Base-by-base conservation (phyloP, 2,797 vertebrate genomes). In the Salarias fasciatus region DNA sequence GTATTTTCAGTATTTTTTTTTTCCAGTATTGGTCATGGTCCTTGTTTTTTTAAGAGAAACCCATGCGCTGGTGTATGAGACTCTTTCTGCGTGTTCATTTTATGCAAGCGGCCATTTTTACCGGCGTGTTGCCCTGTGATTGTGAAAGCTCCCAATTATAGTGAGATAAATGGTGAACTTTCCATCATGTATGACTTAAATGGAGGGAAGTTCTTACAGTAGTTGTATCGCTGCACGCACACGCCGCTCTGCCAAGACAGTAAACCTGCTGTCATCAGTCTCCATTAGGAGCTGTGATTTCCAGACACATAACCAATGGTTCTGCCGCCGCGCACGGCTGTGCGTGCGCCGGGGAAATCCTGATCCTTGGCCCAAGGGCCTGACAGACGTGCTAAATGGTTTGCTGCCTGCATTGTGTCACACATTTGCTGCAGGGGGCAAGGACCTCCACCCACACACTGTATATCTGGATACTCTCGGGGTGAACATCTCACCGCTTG, bases 281-380 rank as follows among this genome's bases (percentile, higher is more conserved):
- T 53, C 63, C 55, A 65, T 38, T 44, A 65, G 65, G 31, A 24
- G 12, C 64, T 45, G 0, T 43, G 51, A 58, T 54, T 79, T 30
- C 7, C 38, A 28, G 29, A 37, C 24, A 1, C 46, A 65, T 77
- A 69, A 72, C 53, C 15, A 61, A 80, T 77, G 64, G 60, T 41
- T 56, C 30, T 45, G n/a, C 42, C 53, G 41, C 28, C 28, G 37
- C 63, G 7, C 3, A 53, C 15, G 41, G 62, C 50, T 61, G 50
- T 31, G 59, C 48, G 59, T 58, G 71, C 47, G 53, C 8, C 53
- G 65, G 69, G 58, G 51, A 49, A 35, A 65, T 40, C 68, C 42
- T 15, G 15, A 36, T 48, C 14, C 6, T 5, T 12, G 36, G 33
- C 62, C 33, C 40, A n/a, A 33, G 42, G 71, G 41, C 48, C 51